These are phyloP conservation scores for Epicampocera succincta DNA, from an alignment of 2,888 invertebrate species.

Conservation along the genomic window DNA sequence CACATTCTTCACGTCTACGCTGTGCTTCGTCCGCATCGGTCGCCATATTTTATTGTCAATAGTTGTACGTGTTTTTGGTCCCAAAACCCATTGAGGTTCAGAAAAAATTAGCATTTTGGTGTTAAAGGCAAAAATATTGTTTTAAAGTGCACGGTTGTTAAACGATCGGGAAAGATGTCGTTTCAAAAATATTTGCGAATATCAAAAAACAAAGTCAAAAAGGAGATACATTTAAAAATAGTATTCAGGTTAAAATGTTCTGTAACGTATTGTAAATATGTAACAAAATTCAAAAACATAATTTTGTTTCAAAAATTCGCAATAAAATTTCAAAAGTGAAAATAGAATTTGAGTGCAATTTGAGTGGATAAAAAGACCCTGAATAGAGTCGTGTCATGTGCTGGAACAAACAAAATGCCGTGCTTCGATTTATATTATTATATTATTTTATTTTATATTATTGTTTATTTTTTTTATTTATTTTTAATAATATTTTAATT, in stretches of 20 bases:
- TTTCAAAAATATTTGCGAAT: constrained; percentile 44
- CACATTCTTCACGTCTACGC: constrained; percentile 94
- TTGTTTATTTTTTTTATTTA: no score
- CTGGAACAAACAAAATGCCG: no score
- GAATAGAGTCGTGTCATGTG: no score
- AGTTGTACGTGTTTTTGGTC: constrained; percentile 4
- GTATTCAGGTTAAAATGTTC: constrained; percentile 12
- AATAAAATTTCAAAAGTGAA: no score
- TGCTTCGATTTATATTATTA: no score
- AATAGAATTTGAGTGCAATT: no score
- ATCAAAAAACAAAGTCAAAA: constrained; percentile 59
- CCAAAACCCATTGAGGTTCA: constrained; percentile 52
- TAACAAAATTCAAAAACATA: constrained; percentile 36
- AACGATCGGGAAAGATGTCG: constrained; percentile 43
- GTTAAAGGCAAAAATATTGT: constrained; percentile 34
- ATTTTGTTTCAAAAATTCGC: neutral
- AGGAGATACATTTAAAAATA: constrained; percentile 33
- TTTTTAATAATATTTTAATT: no score
- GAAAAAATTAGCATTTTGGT: constrained; percentile 57
- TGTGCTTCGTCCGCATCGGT: constrained; percentile 82
- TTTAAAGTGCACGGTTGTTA: constrained; percentile 46
- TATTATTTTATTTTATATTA: no score
- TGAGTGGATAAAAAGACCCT: no score
- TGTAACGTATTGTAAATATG: neutral
- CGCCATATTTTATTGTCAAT: constrained; percentile 69